Conservation (phyloP, 2,113 vertebrate species). For the Poeciliopsis retropinna region DNA sequence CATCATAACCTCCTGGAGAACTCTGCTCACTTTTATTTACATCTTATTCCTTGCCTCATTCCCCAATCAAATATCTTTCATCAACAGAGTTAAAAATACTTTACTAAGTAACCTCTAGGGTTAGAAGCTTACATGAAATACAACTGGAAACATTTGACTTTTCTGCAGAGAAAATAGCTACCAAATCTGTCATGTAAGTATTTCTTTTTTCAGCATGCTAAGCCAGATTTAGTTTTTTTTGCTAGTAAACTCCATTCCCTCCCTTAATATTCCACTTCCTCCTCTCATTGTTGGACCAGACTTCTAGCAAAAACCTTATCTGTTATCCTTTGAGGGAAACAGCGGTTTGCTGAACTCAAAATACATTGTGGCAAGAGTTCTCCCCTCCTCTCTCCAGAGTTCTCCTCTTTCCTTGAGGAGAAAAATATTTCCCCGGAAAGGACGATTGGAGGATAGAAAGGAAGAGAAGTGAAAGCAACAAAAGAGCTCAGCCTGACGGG, state of each 20-base stretch:
- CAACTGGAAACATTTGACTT: no score
- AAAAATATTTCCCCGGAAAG: slow-evolving; percentile 24
- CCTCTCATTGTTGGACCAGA: slow-evolving; percentile 8
- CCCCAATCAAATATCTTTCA: not conserved
- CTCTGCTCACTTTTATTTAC: not conserved
- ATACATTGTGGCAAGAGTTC: slow-evolving; percentile 9
- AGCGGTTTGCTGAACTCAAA: slow-evolving; percentile 59
- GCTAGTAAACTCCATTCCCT: not conserved
- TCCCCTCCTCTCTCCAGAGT: slow-evolving; percentile 24
- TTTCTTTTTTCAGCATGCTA: no score
- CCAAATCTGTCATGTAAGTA: no score
- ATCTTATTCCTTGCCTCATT: not conserved
- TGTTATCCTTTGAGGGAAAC: slow-evolving; percentile 47
- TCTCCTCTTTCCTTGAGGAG: slow-evolving; percentile 11
- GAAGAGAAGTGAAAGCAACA: slow-evolving; percentile 22
- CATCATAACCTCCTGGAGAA: slow-evolving; percentile 6
- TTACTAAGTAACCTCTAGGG: no score
- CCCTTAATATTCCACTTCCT: slow-evolving; percentile 15
- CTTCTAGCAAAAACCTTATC: slow-evolving; percentile 62
- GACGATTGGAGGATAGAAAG: slow-evolving; percentile 27
- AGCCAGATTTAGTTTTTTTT: not conserved
- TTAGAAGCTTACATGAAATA: no score
- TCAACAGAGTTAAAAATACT: not conserved
- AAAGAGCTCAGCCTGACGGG: slow-evolving; percentile 2
- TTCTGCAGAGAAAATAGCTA: no score